Percentiles rank a stretch among this genome's conserved stretches.
phyloP scores from a whole-genome alignment of 92 coral and sea anemone species.

The Umimayanthus kanabou region DNA sequence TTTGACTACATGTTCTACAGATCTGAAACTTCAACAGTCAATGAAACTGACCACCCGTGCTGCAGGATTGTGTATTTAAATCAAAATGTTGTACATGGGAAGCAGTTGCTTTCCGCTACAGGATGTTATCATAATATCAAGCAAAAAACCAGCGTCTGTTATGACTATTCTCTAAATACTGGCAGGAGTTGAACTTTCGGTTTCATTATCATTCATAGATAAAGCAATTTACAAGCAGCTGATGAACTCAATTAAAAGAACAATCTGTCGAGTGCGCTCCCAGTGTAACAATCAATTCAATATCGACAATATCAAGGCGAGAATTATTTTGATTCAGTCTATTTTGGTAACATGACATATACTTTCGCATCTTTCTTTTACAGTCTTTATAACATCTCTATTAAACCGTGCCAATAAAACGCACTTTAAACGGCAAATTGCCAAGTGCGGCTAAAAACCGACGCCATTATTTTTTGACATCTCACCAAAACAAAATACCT shows the following conservation, averaged over 20 bases:
- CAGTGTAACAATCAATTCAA: conserved; percentile 27
- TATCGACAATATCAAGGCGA: conserved; percentile 12
- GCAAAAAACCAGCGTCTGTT: neutral
- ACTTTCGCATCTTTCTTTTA: conserved; percentile 3
- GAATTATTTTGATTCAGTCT: conserved; percentile 7
- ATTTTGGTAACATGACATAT: conserved; percentile 38
- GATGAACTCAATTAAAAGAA: neutral
- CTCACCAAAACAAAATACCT: conserved; percentile 17
- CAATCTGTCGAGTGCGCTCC: neutral
- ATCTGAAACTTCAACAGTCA: neutral
- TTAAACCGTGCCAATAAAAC: neutral
- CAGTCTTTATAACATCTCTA: neutral
- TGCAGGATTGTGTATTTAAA: neutral
- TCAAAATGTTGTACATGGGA: neutral
- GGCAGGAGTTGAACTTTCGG: conserved; percentile 7
- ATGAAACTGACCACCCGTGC: neutral
- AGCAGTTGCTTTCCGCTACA: neutral
- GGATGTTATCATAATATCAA: neutral
- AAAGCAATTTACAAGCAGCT: conserved; percentile 26
- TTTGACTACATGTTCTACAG: neutral
- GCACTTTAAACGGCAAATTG: conserved; percentile 17
- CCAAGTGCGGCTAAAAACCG: neutral
- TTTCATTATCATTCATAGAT: neutral
- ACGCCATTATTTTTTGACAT: neutral
- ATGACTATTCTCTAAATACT: neutral